Evolutionary conservation across 37 sponge, comb jelly and placozoan genomes (phyloP).

Genomic region (Lycopodina hypogea): DNA sequence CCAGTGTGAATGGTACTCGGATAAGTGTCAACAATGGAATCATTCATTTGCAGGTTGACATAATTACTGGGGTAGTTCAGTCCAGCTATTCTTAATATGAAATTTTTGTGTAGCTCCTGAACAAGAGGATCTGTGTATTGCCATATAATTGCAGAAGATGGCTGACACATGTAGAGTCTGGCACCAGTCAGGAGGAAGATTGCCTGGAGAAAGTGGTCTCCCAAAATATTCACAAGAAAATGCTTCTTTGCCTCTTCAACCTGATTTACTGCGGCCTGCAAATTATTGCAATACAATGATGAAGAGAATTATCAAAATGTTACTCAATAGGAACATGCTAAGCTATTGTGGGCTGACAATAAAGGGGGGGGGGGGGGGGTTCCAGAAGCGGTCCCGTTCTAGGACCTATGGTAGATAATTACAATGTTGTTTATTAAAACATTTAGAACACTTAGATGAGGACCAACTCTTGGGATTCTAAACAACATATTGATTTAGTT

Average conservation of each 20-base stretch:
- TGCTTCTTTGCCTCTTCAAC: background rate
- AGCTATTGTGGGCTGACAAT: too few relatives aligned
- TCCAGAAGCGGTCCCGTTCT: too few relatives aligned
- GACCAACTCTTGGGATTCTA: too few relatives aligned
- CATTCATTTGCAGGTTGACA: constrained; percentile 51
- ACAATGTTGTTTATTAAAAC: too few relatives aligned
- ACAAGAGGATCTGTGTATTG: constrained; percentile 74
- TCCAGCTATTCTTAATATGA: background rate
- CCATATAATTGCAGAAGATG: constrained; percentile 55
- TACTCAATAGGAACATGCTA: background rate
- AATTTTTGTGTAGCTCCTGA: constrained; percentile 22
- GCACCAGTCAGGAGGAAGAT: constrained; percentile 14
- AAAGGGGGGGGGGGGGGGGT: too few relatives aligned
- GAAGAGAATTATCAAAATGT: background rate
- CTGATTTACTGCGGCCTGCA: constrained; percentile 48
- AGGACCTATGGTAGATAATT: too few relatives aligned
- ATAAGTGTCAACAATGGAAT: constrained; percentile 38
- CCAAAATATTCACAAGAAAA: background rate
- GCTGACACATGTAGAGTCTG: constrained; percentile 36
- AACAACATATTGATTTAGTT: too few relatives aligned
- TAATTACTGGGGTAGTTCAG: constrained; percentile 26
- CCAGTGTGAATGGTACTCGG: constrained; percentile 72
- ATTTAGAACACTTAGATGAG: too few relatives aligned
- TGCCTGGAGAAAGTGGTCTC: background rate
- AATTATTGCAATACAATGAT: background rate